phyloP scores from a whole-genome alignment of 2,113 vertebrate species.

The Pogonocichla stellata region DNA sequence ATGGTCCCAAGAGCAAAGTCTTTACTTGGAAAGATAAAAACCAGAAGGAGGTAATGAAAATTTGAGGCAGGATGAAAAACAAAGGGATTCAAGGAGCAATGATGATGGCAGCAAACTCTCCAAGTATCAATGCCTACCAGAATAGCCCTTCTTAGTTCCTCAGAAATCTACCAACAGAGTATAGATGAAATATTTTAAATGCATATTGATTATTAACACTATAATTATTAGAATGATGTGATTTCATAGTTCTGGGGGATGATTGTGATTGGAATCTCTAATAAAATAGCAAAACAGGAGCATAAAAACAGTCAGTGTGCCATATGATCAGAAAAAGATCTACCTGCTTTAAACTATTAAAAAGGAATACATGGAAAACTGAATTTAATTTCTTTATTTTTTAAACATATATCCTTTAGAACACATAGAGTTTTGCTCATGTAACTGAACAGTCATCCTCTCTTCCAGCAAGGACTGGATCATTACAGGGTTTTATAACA shows the following conservation, averaged over 20 bases:
- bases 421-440: not conserved
- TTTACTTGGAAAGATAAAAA: not conserved
- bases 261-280: not conserved
- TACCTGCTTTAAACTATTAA: not conserved
- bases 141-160: not conserved
- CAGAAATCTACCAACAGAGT: not conserved
- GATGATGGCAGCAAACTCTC: fast-evolving
- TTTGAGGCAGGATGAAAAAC: not conserved
- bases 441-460: not conserved
- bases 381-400: not conserved
- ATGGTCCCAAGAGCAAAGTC: not conserved
- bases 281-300: not conserved
- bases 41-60: not conserved
- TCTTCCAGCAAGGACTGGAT: not conserved
- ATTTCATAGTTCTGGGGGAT: not conserved
- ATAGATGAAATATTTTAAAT: not conserved
- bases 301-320: not conserved
- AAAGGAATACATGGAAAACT: not conserved
- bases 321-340: not conserved
- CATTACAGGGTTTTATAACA: not conserved
- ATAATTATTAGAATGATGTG: not conserved
- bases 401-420: not conserved
- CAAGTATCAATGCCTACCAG: not conserved
- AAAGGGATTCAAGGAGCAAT: not conserved
- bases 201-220: not conserved